Base-by-base conservation (phyloP, 2,888 invertebrate genomes). In the Ptychoptera contaminata region DNA sequence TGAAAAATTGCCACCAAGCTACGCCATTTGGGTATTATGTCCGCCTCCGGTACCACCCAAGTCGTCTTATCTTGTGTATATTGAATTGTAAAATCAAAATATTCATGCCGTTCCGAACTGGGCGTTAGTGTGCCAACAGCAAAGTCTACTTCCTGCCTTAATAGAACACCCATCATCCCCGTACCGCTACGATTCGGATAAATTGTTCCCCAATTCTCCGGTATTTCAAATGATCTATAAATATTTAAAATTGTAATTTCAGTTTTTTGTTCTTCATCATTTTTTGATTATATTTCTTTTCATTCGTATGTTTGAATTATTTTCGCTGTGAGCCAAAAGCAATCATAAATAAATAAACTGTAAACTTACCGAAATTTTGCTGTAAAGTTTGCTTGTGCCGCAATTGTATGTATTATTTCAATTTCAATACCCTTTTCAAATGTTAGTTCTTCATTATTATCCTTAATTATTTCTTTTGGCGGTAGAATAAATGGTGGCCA, bases 31-130 rank as follows among this genome's bases (percentile, higher is more conserved):
- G 45, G 40, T 30, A 40, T 15, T 8, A 31, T 12, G n/a, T 36
- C 35, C 8, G 45, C 40, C 2, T 14, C 29, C 8, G 45, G 40
- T 9, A 45, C 40, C 16, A 45, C n/a, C 45, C 45, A 45, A 14
- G 40, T 45, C 7, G 40, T 45, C 29, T 35, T 37, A 16, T 45
- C 45, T 30, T 45, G 45, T 4, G 31, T 40, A 31, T 45, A 45
- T 23, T 45, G 44, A 8, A 45, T n/a, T 12, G 37, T 45, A 40
- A 45, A 45, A 30, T 45, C 44, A 40, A 45, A 45, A 35, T 30
- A 12, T 2, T 32, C 9, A 16, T 45, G 44, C 16, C 14, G 6
- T 16, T 7, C 35, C 23, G 4, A 8, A 29, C 3, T 40, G 8
- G 44, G 40, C 8, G 44, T 40, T 7, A 45, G 14, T 35, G 40